Evolutionary conservation across 1,140 invertebrate species (phyloP).

Genomic region (Drosophila varians): DNA sequence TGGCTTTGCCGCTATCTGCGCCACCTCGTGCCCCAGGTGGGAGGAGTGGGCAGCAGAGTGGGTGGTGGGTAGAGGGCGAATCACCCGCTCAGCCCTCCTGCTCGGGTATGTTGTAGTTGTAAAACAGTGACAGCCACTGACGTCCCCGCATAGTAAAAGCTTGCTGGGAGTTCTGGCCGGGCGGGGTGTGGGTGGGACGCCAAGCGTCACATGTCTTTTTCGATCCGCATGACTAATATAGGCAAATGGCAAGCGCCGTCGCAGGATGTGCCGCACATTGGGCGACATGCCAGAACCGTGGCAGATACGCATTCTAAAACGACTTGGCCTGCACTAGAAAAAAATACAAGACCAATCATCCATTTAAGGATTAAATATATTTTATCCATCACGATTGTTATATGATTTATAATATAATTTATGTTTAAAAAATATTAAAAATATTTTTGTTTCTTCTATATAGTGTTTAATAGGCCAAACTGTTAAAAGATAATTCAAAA

Average conservation of each 20-base stretch:
- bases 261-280: conserved; percentile 64
- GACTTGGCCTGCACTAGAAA: not conserved
- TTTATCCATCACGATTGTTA: too few species aligned
- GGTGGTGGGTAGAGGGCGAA: not conserved
- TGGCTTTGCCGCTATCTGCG: conserved; percentile 51
- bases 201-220: conserved; percentile 77
- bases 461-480: too few species aligned
- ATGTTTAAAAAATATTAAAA: too few species aligned
- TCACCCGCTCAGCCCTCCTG: conserved; percentile 5
- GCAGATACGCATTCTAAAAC: conserved; percentile 63
- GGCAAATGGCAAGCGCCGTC: conserved; percentile 66
- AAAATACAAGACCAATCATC: not conserved
- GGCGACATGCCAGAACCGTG: conserved; percentile 75
- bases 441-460: too few species aligned
- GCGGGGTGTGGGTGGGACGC: conserved; percentile 23
- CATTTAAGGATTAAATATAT: too few species aligned
- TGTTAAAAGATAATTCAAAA: too few species aligned
- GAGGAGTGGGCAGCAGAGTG: too few species aligned
- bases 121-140: conserved; percentile 29
- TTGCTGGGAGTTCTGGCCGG: conserved; percentile 3
- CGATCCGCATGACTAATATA: conserved; percentile 77
- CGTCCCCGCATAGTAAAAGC: conserved; percentile 51
- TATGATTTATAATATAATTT: too few species aligned
- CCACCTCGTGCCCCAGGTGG: conserved; percentile 11
- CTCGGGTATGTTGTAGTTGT: conserved; percentile 44